Percentiles rank a stretch among this genome's conserved stretches.
Evolutionary conservation across 2,113 vertebrate species (phyloP).

Genomic region (Strigops habroptila): DNA sequence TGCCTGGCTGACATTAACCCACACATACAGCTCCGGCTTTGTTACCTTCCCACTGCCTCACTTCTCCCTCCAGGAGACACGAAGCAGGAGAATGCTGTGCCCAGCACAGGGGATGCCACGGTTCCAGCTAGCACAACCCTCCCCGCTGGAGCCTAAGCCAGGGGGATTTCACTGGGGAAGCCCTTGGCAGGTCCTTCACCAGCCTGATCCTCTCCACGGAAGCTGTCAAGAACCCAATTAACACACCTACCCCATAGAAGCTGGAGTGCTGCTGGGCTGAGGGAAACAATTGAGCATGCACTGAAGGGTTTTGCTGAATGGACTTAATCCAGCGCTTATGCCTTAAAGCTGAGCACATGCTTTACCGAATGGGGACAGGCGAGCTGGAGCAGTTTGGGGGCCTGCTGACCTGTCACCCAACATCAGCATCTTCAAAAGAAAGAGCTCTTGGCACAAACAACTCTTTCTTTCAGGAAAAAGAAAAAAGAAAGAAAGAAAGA

Average conservation of each 20-base stretch:
- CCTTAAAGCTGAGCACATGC: background rate
- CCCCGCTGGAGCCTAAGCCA: background rate
- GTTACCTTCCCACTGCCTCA: fast-evolving
- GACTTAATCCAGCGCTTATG: background rate
- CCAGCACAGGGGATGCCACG: background rate
- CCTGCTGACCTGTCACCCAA: slow-evolving; percentile 33
- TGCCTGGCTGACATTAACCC: fast-evolving
- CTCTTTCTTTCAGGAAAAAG: background rate
- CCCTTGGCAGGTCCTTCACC: background rate
- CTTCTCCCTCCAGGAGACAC: background rate
- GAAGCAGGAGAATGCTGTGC: fast-evolving
- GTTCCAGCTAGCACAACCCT: background rate
- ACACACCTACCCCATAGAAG: background rate
- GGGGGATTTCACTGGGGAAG: background rate
- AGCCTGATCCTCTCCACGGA: background rate
- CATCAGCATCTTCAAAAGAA: slow-evolving; percentile 35
- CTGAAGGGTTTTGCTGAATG: background rate
- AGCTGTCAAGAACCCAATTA: background rate
- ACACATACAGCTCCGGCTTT: fast-evolving
- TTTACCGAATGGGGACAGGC: background rate
- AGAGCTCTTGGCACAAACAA: slow-evolving; percentile 26
- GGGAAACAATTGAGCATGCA: background rate
- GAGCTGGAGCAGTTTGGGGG: background rate
- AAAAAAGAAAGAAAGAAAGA: background rate
- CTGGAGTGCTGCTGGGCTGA: background rate